These are phyloP conservation scores for Acanthoscelides obtectus DNA, from an alignment of 2,888 invertebrate genomes.

Conservation along the genomic window DNA sequence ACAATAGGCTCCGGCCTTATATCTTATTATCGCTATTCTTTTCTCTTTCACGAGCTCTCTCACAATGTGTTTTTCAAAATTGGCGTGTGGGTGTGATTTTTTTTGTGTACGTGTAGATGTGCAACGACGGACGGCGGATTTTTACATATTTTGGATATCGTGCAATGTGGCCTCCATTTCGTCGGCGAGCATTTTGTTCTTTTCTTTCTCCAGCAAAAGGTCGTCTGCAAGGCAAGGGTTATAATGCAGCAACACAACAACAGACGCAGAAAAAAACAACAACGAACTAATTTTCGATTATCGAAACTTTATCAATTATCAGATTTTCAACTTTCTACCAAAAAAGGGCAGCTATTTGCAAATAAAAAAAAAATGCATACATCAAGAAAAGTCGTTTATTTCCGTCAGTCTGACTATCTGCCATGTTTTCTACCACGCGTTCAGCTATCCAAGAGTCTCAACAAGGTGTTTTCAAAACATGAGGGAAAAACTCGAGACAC, in stretches of 20 bases:
- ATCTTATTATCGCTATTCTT: neutral
- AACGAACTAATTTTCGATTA: conserved; percentile 29
- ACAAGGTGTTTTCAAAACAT: too few species aligned
- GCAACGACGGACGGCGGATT: conserved; percentile 1
- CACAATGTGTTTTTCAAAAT: neutral
- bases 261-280: conserved; percentile 25
- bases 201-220: conserved; percentile 88
- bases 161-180: conserved; percentile 99
- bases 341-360: too few species aligned
- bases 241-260: conserved; percentile 41
- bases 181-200: conserved; percentile 93
- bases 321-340: too few species aligned
- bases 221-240: conserved; percentile 73
- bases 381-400: too few species aligned
- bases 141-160: conserved; percentile 98
- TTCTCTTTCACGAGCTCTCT: neutral
- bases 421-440: too few species aligned
- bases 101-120: neutral
- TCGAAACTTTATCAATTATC: too few species aligned
- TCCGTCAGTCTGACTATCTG: too few species aligned
- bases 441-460: too few species aligned
- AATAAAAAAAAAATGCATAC: too few species aligned
- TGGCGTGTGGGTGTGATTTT: neutral
- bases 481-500: too few species aligned
- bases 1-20: neutral